Percentiles rank a stretch among this genome's conserved stretches.
Conservation (phyloP, 2,113 vertebrate species). For the Arizona elegans region DNA sequence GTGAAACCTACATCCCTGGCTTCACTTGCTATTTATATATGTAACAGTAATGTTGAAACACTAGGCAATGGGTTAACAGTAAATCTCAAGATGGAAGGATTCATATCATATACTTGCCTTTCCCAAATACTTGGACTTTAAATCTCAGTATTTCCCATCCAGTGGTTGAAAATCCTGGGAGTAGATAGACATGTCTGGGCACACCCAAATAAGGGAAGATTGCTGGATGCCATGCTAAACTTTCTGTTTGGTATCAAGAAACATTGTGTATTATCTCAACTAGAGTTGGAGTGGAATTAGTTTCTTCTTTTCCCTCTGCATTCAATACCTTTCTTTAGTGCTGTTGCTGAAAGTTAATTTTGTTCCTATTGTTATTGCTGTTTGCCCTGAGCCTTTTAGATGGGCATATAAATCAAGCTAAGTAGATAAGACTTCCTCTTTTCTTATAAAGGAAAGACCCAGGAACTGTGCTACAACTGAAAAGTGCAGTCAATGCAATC, state of each 20-base stretch:
- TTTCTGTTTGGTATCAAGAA: neutral
- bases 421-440: neutral
- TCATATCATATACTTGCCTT: neutral
- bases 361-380: neutral
- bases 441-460: neutral
- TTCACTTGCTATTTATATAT: too few relatives aligned
- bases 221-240: neutral
- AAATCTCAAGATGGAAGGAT: neutral
- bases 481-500: neutral
- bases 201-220: neutral
- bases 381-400: neutral
- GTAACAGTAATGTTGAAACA: neutral
- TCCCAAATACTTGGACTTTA: neutral
- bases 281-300: neutral
- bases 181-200: neutral
- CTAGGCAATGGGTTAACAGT: neutral
- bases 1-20: too few relatives aligned
- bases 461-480: neutral
- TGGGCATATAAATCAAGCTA: neutral
- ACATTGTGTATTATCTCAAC: neutral
- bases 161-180: neutral
- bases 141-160: neutral
- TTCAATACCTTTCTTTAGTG: neutral
- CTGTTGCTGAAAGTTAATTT: neutral
- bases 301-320: neutral